Conservation (phyloP, 2,113 vertebrate species). For the Vireo altiloquus region DNA sequence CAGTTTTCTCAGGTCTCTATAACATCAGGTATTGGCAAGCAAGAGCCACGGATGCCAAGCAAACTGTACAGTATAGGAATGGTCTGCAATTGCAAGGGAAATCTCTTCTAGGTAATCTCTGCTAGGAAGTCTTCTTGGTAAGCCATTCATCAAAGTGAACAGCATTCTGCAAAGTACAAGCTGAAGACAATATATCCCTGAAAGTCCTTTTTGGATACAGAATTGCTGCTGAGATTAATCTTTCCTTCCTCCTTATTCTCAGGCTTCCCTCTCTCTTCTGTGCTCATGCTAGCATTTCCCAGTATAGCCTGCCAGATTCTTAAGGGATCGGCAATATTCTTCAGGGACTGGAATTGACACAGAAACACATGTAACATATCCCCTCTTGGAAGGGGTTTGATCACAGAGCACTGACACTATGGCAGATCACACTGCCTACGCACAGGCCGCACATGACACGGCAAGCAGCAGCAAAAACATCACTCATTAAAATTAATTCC, state of each 20-base stretch:
- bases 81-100: not conserved
- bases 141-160: not conserved
- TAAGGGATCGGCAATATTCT: slow-evolving; percentile 62
- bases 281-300: slow-evolving; percentile 43
- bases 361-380: slow-evolving; percentile 62
- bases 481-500: slow-evolving; percentile 72
- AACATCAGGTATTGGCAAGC: not conserved
- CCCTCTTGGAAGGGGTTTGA: slow-evolving; percentile 55
- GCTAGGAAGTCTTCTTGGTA: not conserved
- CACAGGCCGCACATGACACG: slow-evolving; percentile 24
- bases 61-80: not conserved
- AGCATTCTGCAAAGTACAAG: not conserved
- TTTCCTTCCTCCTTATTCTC: slow-evolving; percentile 12
- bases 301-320: slow-evolving; percentile 45
- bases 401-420: slow-evolving; percentile 51
- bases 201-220: not conserved
- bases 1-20: not conserved
- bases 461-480: slow-evolving; percentile 50
- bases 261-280: not conserved
- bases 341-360: slow-evolving; percentile 61
- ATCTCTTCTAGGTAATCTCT: too few relatives aligned
- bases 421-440: slow-evolving; percentile 54
- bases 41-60: not conserved
- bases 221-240: slow-evolving; percentile 46
- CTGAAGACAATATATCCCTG: not conserved